These are phyloP conservation scores for Torymus texanus DNA, from an alignment of 2,888 invertebrate genomes.

Conservation along the genomic window DNA sequence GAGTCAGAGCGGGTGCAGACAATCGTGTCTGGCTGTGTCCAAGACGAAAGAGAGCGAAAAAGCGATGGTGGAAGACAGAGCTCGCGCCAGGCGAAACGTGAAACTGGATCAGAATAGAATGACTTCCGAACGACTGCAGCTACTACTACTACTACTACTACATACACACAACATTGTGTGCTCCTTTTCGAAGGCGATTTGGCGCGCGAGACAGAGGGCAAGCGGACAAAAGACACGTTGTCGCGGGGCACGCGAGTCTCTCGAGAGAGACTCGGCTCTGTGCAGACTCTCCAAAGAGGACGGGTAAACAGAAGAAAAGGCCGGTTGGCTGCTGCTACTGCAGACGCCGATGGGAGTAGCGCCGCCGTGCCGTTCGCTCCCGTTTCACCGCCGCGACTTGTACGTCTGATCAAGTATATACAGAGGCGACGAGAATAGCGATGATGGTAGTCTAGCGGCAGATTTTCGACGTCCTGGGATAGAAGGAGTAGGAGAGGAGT, in stretches of 20 bases:
- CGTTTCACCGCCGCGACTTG: neutral
- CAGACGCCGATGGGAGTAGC: neutral
- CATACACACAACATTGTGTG: conserved; percentile 2
- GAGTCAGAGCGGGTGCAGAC: too few relatives aligned
- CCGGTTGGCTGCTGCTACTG: neutral
- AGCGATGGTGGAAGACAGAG: neutral
- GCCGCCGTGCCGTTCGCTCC: neutral
- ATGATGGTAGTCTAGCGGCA: neutral
- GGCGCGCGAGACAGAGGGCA: neutral
- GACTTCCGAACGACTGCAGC: conserved; percentile 27
- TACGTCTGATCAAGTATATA: neutral
- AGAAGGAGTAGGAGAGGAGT: neutral
- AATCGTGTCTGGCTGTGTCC: too few relatives aligned
- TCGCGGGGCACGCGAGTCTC: neutral
- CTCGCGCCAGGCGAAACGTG: neutral
- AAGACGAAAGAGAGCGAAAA: neutral
- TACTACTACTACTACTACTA: neutral
- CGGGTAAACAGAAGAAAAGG: conserved; percentile 41
- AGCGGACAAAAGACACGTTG: conserved; percentile 38
- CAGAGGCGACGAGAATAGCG: neutral
- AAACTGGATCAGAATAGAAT: conserved; percentile 42
- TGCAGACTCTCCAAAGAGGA: conserved; percentile 11
- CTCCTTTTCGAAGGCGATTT: conserved; percentile 34
- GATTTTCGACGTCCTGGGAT: neutral
- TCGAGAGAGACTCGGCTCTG: neutral